Percentiles rank a stretch among this genome's conserved stretches.
Evolutionary conservation across 2,113 vertebrate species (phyloP).

Genomic region (Chloropsis hardwickii): DNA sequence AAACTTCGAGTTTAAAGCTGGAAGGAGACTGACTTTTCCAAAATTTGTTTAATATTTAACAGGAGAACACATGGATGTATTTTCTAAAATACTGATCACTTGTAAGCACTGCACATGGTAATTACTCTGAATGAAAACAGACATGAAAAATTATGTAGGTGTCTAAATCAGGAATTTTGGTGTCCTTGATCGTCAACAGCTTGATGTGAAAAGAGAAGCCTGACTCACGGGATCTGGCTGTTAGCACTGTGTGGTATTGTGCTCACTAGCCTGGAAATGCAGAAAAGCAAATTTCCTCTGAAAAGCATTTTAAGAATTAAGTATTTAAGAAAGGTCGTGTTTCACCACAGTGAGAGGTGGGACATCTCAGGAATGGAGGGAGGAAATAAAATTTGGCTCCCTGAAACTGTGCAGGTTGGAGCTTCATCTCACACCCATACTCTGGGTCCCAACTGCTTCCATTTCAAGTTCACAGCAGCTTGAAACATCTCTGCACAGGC

Average conservation of each 20-base stretch:
- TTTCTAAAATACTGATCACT: background rate
- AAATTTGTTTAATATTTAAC: background rate
- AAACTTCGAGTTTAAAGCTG: background rate
- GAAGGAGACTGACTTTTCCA: background rate
- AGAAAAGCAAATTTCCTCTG: background rate
- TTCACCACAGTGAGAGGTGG: background rate
- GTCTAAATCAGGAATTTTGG: background rate
- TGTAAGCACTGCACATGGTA: background rate
- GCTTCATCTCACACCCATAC: background rate
- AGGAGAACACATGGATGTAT: background rate
- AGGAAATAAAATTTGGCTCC: background rate
- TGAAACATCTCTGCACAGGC: background rate
- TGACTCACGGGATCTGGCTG: accelerated
- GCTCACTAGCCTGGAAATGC: background rate
- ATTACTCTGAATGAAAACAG: background rate
- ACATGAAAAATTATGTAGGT: background rate
- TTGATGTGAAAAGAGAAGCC: background rate
- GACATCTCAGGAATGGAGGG: background rate
- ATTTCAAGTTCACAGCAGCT: background rate
- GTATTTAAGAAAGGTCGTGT: background rate
- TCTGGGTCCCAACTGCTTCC: background rate
- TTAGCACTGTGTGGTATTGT: background rate
- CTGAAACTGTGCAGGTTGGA: background rate
- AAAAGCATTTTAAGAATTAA: background rate
- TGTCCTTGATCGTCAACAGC: background rate